Percentiles rank a stretch among this genome's conserved stretches.
These are phyloP conservation scores for Diadegma fenestrale DNA, from an alignment of 2,888 invertebrate genomes.

Conservation along the genomic window DNA sequence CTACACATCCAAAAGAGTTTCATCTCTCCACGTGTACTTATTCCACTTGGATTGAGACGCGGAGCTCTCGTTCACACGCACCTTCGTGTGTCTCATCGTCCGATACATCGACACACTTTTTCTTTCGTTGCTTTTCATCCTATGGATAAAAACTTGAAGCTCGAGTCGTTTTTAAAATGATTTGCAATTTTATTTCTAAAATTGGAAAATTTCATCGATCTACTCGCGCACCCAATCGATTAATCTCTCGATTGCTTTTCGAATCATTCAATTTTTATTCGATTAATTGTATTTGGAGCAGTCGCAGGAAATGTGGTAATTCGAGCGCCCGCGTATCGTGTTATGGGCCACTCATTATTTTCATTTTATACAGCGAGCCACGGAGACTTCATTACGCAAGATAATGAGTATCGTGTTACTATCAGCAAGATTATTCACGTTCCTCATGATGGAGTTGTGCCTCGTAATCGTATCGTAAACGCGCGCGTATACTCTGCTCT, in stretches of 20 bases:
- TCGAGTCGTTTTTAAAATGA: background rate
- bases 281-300: background rate
- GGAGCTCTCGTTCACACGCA: background rate
- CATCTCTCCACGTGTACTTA: background rate
- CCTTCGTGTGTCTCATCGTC: too few relatives aligned
- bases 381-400: slow-evolving; percentile 18
- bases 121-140: too few relatives aligned
- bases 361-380: background rate
- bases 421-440: slow-evolving; percentile 21
- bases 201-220: background rate
- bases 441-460: slow-evolving; percentile 11
- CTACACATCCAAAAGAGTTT: slow-evolving; percentile 23
- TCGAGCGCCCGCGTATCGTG: background rate
- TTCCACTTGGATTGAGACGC: background rate
- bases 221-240: too few relatives aligned
- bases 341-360: background rate
- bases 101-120: too few relatives aligned
- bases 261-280: background rate
- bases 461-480: slow-evolving; percentile 22
- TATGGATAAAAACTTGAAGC: background rate
- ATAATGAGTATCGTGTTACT: slow-evolving; percentile 39
- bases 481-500: background rate
- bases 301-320: background rate
- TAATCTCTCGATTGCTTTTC: too few relatives aligned
- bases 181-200: background rate